Evolutionary conservation across 2,888 invertebrate genomes (phyloP).

Genomic region (Chrysina gloriosa): DNA sequence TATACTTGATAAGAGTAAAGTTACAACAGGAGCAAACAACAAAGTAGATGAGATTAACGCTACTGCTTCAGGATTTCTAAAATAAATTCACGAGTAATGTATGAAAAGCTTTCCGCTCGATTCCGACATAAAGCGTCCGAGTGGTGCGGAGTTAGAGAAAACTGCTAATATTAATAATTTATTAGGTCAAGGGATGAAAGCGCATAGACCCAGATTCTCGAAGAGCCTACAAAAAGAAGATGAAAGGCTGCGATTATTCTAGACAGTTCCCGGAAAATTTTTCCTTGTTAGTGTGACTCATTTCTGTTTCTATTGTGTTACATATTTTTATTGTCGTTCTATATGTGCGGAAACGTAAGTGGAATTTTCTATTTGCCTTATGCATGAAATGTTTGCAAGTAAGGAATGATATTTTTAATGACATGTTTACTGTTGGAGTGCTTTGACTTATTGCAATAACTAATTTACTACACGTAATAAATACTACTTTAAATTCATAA

Average conservation of each 20-base stretch:
- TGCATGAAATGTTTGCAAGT: no score
- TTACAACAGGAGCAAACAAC: not conserved
- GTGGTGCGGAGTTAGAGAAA: not conserved
- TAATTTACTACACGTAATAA: no score
- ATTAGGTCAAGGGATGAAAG: not conserved
- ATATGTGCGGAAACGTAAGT: no score
- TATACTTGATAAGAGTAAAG: no score
- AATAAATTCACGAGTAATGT: not conserved
- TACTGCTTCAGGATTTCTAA: not conserved
- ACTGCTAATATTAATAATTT: constrained; percentile 4
- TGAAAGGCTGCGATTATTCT: not conserved
- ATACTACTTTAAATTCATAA: no score
- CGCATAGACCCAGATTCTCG: not conserved
- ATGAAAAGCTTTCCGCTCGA: not conserved
- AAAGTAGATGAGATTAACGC: not conserved
- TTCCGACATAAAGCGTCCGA: not conserved
- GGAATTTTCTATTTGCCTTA: no score
- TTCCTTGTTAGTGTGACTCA: not conserved
- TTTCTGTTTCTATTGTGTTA: not conserved
- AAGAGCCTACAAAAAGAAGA: not conserved
- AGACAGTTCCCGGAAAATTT: not conserved
- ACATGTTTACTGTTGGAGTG: no score
- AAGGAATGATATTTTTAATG: no score
- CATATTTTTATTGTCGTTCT: no score
- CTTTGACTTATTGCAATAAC: no score